Base-by-base conservation (phyloP, 2,888 invertebrate genomes). In the Tolmerus cingulatus region DNA sequence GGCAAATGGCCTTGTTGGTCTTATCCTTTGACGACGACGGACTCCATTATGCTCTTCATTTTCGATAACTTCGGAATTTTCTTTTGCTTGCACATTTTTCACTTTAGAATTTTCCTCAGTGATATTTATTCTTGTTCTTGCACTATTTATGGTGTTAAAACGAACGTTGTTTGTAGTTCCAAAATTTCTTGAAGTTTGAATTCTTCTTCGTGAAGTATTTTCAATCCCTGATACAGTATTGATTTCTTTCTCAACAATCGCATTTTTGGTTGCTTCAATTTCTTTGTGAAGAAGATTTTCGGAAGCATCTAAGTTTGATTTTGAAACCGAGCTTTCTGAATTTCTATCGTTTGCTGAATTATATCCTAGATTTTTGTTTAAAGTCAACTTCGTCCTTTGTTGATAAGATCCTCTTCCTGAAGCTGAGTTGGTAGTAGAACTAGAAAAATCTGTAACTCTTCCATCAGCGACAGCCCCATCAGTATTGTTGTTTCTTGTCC, bases 401-500 rank as follows among this genome's bases (percentile, higher is more conserved):
- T 51, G 8, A 7, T 51, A 51, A 51, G n/a, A n/a, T 5, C 51
- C 19, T n/a, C n/a, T 51, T 51, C 46, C 46, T 51, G 46, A 16
- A 51, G 16, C 46, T n/a, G 46, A 51, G 46, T 51, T 51, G 16
- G 46, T 12, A 51, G 51, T 51, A 7, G 51, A 2, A 19, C 51
- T 51, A 19, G 51, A 51, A 51, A 51, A n/a, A 51, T 51, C n/a
- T 0, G 66, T 66, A 12, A 23, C 12, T 23, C 12, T 66, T 27
- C 12, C 66, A 2, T 66, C 34, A 23, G 27, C 9, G n/a, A n/a
- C n/a, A 16, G n/a, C 30, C 23, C 8, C 46, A 19, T 34, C 12
- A 14, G 43, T 30, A 5, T 89, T 90, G 37, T 90, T 89, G 37
- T 90, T 90, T 37, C 88, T 87, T 46, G 90, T 88, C 57, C 78